A percentile compares a stretch with the other conserved stretches of the same genome.
phyloP scores from a whole-genome alignment of 2,797 vertebrate species.

The Lophotriccus pileatus region DNA sequence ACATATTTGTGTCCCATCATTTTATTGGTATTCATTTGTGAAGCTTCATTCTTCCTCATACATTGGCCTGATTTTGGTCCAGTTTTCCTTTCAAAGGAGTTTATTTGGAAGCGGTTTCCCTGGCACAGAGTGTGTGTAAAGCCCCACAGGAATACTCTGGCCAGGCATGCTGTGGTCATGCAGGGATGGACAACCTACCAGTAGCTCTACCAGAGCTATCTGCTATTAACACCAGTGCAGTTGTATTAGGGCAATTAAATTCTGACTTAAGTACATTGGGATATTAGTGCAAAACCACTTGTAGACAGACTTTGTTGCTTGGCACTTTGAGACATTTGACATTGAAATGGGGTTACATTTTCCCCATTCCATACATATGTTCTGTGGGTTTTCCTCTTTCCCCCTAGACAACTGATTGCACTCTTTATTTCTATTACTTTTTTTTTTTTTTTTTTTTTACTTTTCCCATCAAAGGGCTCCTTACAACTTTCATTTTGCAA shows the following conservation, averaged over 20 bases:
- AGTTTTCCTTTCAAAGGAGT: not conserved
- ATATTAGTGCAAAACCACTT: not conserved
- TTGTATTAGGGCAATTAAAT: not conserved
- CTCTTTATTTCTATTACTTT: not conserved
- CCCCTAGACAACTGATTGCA: fast-evolving
- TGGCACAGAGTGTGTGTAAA: not conserved
- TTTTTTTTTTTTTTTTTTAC: not conserved
- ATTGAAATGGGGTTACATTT: not conserved
- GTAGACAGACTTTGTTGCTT: not conserved
- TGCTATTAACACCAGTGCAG: not conserved
- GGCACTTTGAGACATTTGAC: not conserved
- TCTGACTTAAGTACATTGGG: not conserved
- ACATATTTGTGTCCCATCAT: not conserved
- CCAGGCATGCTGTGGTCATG: not conserved
- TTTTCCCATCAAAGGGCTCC: not conserved
- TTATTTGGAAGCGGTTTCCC: not conserved
- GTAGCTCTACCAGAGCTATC: not conserved
- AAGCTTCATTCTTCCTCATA: not conserved
- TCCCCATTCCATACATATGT: not conserved
- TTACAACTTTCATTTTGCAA: constrained; percentile 60
- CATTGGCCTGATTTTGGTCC: not conserved
- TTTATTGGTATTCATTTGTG: not conserved
- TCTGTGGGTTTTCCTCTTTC: not conserved
- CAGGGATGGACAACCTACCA: not conserved
- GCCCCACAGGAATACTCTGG: not conserved